Base-by-base conservation (phyloP, 2,888 invertebrate species). In the Operophtera brumata region DNA sequence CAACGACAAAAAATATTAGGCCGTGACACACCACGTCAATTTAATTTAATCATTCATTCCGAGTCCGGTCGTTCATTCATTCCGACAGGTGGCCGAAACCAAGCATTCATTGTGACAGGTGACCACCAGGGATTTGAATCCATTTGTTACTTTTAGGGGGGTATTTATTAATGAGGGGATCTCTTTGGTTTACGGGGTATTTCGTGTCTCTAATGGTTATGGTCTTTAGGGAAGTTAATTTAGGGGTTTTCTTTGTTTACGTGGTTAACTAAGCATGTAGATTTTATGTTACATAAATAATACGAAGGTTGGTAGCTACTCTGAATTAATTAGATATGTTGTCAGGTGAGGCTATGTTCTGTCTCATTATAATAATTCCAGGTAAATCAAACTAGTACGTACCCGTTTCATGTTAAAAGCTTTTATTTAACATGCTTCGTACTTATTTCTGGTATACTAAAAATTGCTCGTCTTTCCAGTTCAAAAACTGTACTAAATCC, bases 11-110 rank as follows among this genome's bases (percentile, higher is more conserved):
- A 34, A 36, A 14, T 25, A 41, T 43, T 42, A 30, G 37, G 9
- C 43, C 47, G 36, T 4, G 20, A 4, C 20, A 44, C 34, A 46
- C 9, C 28, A 54, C 36, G 57, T 42, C 50, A 50, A 54, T 62
- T 59, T 65, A 65, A 66, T 65, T 68, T 64, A 68, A 68, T 66
- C 62, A 59, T 53, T 66, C 66, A 60, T 43, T 61, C 61, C 20
- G 28, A 25, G 54, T 47, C 47, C 52, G 26, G 32, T 54, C 64
- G 54, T 50, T 62, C 64, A 62, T 54, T 63, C 61, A 34, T 35
- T 61, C 44, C 48, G 57, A 60, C 53, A 56, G 58, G 41, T 55
- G 46, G 12, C 42, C 20, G 4, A 20, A 20, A 20, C 2, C 20
- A 20, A 20, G 20, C 20, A 20, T 20, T 4, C 20, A 20, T 20